A percentile compares a stretch with the other conserved stretches of the same genome.
phyloP scores from a whole-genome alignment of 2,888 invertebrate species.

The Sialis fuliginosa region DNA sequence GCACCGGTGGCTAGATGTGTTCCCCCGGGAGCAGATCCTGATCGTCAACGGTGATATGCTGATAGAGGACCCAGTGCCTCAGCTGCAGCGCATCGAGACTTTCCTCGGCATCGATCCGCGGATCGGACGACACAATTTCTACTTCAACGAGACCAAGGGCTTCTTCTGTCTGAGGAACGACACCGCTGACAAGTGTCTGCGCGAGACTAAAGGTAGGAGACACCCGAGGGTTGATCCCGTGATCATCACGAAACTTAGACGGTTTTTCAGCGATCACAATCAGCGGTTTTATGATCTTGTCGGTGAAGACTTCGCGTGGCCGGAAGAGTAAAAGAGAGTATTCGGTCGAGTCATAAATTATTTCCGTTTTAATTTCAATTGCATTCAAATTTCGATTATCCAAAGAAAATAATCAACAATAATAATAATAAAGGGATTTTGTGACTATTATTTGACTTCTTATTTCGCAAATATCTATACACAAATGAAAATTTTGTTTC shows the following conservation, averaged over 20 bases:
- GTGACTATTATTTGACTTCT: too few species aligned
- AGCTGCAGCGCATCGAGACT: constrained; percentile 69
- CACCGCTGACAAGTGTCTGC: constrained; percentile 67
- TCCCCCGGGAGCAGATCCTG: constrained; percentile 78
- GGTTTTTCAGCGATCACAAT: constrained; percentile 82
- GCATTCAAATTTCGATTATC: too few species aligned
- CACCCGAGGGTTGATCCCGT: constrained; percentile 72
- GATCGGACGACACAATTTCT: constrained; percentile 74
- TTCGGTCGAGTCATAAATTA: background rate
- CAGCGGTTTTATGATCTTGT: constrained; percentile 81
- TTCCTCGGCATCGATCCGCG: constrained; percentile 59
- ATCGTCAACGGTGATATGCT: constrained; percentile 89
- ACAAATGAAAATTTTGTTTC: too few species aligned
- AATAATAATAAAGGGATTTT: too few species aligned
- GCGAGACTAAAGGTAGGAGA: constrained; percentile 63
- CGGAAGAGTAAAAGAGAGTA: constrained; percentile 47
- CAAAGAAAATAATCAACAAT: too few species aligned
- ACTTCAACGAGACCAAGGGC: constrained; percentile 92
- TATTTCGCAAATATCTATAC: too few species aligned
- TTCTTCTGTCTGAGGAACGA: constrained; percentile 85
- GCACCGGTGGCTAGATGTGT: constrained; percentile 81
- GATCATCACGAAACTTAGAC: constrained; percentile 60
- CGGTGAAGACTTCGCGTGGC: constrained; percentile 89
- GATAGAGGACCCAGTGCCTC: constrained; percentile 77
- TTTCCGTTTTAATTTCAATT: too few species aligned